phyloP scores from a whole-genome alignment of 2,888 invertebrate species.

The Lithosia quadra region DNA sequence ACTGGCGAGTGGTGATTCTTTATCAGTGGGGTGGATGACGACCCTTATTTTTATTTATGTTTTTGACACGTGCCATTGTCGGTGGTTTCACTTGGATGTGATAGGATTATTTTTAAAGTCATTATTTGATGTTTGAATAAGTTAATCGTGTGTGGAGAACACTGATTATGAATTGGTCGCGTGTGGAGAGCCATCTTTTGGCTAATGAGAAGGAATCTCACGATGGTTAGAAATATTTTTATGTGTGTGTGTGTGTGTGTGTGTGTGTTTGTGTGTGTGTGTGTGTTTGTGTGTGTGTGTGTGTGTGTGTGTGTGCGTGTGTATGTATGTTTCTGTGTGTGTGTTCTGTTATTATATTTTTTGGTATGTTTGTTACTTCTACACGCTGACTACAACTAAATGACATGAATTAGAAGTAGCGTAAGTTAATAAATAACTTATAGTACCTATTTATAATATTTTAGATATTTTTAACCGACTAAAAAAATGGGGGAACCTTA shows the following conservation, averaged over 20 bases:
- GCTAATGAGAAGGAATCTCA: background rate
- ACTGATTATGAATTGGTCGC: background rate
- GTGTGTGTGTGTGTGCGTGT: no score
- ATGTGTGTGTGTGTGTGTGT: background rate
- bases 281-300: background rate
- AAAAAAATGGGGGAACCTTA: no score
- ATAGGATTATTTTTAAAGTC: conserved; percentile 42
- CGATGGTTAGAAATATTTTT: background rate
- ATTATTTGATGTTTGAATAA: conserved; percentile 38
- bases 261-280: no score
- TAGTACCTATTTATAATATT: no score
- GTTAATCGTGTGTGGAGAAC: conserved; percentile 35
- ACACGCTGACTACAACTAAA: no score
- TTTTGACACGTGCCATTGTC: conserved; percentile 71
- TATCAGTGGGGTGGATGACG: conserved; percentile 58
- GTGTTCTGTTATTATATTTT: no score
- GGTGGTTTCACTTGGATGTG: conserved; percentile 47
- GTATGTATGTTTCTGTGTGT: no score
- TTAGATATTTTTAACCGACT: no score
- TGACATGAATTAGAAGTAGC: no score
- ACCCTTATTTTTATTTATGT: conserved; percentile 81
- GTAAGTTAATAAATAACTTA: no score
- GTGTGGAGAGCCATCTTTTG: background rate
- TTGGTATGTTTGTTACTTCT: no score
- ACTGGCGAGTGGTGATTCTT: conserved; percentile 48